Conservation (phyloP, 2,113 vertebrate genomes). For the Oreochromis tanganicae region DNA sequence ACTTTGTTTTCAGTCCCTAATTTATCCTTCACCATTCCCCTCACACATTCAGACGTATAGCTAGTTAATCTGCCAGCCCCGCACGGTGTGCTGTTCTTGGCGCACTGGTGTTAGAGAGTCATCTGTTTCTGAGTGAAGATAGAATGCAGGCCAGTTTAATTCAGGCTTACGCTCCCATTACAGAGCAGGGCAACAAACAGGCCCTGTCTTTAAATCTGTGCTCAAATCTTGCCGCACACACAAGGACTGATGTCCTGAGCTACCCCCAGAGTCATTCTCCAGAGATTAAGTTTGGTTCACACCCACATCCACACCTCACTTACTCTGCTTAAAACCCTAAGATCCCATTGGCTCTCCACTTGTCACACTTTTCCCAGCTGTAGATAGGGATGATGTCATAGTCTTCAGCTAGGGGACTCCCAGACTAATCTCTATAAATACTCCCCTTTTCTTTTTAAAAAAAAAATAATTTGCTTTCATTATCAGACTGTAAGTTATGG, state of each 20-base stretch:
- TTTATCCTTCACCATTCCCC: slow-evolving; percentile 38
- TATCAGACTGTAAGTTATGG: background rate
- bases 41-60: slow-evolving; percentile 2
- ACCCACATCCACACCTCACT: slow-evolving; percentile 15
- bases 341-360: slow-evolving; percentile 23
- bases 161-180: slow-evolving; percentile 29
- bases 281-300: slow-evolving; percentile 11
- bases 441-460: background rate
- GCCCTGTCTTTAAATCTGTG: slow-evolving; percentile 16
- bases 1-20: slow-evolving; percentile 10
- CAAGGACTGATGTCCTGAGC: slow-evolving; percentile 19
- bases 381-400: slow-evolving; percentile 66
- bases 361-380: slow-evolving; percentile 51
- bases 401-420: slow-evolving; percentile 53
- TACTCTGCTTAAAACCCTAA: slow-evolving; percentile 9
- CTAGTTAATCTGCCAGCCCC: slow-evolving; percentile 34
- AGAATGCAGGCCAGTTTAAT: slow-evolving; percentile 46
- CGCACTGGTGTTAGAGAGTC: slow-evolving; percentile 17
- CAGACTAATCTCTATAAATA: background rate
- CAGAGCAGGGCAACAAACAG: slow-evolving; percentile 4
- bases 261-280: slow-evolving; percentile 12
- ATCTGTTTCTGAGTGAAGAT: slow-evolving; percentile 54
- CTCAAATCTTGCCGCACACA: slow-evolving; percentile 16
- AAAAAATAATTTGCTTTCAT: rapidly evolving
- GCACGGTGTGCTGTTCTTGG: slow-evolving; percentile 53